Evolutionary conservation across 2,113 vertebrate species (phyloP).

Genomic region (Cavia porcellus): DNA sequence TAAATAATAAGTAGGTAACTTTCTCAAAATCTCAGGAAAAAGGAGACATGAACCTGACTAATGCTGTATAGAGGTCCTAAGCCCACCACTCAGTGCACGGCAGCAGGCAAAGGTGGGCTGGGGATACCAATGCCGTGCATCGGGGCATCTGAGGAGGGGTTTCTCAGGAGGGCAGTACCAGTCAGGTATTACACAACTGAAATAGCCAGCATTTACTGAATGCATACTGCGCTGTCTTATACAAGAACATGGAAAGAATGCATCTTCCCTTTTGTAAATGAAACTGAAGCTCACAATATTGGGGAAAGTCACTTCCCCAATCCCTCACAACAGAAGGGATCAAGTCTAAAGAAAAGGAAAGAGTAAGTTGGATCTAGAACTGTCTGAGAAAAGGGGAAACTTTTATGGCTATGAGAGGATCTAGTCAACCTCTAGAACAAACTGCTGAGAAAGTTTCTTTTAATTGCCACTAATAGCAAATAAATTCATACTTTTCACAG

Average conservation of each 20-base stretch:
- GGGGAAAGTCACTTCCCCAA: slow-evolving; percentile 51
- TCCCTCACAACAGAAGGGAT: background rate
- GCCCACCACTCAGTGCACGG: background rate
- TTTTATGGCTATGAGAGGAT: background rate
- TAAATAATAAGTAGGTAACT: slow-evolving; percentile 42
- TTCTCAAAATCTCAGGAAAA: slow-evolving; percentile 58
- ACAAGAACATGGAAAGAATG: slow-evolving; percentile 29
- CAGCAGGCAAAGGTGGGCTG: background rate
- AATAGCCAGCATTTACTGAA: slow-evolving; percentile 14
- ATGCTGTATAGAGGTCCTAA: slow-evolving; percentile 13
- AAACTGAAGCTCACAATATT: background rate
- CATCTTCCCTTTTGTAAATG: slow-evolving; percentile 19
- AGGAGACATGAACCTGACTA: background rate
- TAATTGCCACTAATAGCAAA: background rate
- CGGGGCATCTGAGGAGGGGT: background rate
- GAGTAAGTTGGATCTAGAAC: slow-evolving; percentile 19
- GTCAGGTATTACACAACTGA: background rate
- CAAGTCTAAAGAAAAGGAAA: background rate
- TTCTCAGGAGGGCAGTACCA: background rate
- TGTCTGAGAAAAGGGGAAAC: slow-evolving; percentile 23
- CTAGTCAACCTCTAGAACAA: slow-evolving; percentile 25
- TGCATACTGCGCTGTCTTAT: background rate
- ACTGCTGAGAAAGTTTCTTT: slow-evolving; percentile 28
- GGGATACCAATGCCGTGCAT: background rate
- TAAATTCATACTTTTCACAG: slow-evolving; percentile 30